A percentile compares a stretch with the other conserved stretches of the same genome.
phyloP scores from a whole-genome alignment of 1,140 invertebrate genomes.

The Venturia canescens region DNA sequence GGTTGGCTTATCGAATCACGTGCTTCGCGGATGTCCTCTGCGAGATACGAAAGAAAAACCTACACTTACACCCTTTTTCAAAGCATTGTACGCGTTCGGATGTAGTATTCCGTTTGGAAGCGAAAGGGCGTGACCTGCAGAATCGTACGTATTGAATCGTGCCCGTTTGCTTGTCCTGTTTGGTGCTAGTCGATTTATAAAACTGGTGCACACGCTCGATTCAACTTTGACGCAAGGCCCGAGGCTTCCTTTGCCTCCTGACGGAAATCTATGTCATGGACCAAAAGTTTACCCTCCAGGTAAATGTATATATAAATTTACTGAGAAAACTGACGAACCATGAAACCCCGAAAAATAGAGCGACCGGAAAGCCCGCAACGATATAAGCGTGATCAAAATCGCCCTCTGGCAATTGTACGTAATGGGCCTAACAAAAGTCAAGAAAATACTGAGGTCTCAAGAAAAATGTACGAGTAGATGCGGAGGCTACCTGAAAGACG shows the following conservation, averaged over 20 bases:
- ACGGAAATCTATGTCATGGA: conserved; percentile 3
- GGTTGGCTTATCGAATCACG: conserved; percentile 60
- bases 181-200: not conserved
- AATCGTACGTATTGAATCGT: not conserved
- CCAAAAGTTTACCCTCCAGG: not conserved
- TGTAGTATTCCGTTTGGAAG: not conserved
- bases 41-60: conserved; percentile 18
- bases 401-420: conserved; percentile 23
- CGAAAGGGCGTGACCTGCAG: not conserved
- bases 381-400: conserved; percentile 30
- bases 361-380: not conserved
- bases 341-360: not conserved
- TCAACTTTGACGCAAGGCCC: not conserved
- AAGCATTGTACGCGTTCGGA: too few species aligned
- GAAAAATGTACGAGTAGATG: not conserved
- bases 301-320: conserved; percentile 8
- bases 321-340: not conserved
- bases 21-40: conserved; percentile 40
- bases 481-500: too few species aligned
- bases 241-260: not conserved
- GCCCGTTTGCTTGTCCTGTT: not conserved
- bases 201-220: not conserved
- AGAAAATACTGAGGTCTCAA: not conserved
- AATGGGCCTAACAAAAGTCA: too few species aligned
- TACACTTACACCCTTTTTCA: conserved; percentile 1